Evolutionary conservation across 2,888 invertebrate species (phyloP).

Genomic region (Selenia dentaria): DNA sequence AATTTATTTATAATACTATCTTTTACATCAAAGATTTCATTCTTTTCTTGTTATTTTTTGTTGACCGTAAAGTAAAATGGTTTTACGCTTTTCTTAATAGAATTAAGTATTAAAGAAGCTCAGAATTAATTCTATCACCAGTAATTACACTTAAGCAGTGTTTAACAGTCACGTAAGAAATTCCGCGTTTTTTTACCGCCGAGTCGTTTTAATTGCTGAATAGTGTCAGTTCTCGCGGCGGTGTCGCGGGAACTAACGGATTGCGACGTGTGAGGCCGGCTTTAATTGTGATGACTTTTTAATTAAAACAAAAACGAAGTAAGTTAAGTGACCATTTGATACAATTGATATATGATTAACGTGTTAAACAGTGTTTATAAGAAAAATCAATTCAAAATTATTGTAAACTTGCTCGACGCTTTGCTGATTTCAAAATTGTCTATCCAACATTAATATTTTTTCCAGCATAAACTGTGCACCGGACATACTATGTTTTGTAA

Average conservation of each 20-base stretch:
- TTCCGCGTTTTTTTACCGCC: constrained; percentile 26
- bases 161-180: constrained; percentile 23
- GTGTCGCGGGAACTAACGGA: constrained; percentile 37
- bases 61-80: constrained; percentile 26
- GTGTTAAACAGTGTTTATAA: too few species aligned
- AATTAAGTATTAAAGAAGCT: constrained; percentile 21
- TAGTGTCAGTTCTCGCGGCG: constrained; percentile 20
- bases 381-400: too few species aligned
- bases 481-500: too few species aligned
- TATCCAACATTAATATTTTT: too few species aligned
- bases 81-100: constrained; percentile 25
- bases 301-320: constrained; percentile 54
- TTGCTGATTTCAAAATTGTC: too few species aligned
- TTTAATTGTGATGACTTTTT: constrained; percentile 46
- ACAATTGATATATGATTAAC: too few species aligned
- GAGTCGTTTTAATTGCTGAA: constrained; percentile 39
- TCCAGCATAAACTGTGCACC: too few species aligned
- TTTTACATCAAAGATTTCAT: too few species aligned
- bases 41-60: too few species aligned
- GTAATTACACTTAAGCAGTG: constrained; percentile 27
- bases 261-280: constrained; percentile 47
- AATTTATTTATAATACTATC: too few species aligned
- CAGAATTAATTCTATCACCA: constrained; percentile 29
- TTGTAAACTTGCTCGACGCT: too few species aligned
- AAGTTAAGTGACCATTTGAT: constrained; percentile 34